Percentiles rank a stretch among this genome's conserved stretches.
Evolutionary conservation across 2,797 vertebrate species (phyloP).

Genomic region (Danio kyathit): DNA sequence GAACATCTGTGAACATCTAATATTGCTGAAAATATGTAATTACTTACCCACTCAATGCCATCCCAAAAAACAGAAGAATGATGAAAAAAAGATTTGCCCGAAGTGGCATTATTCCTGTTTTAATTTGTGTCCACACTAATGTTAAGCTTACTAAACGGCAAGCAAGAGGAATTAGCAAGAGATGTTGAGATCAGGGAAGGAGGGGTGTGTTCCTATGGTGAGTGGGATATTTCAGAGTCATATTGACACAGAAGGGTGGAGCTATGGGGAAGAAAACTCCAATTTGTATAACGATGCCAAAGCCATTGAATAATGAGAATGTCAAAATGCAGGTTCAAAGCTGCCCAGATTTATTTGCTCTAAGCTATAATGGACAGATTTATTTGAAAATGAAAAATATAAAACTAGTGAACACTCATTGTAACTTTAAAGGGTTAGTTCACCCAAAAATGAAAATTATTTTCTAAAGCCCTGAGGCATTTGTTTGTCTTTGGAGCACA

Average conservation of each 20-base stretch:
- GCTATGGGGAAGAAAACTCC: background rate
- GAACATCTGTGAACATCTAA: too few relatives aligned
- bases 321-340: too few relatives aligned
- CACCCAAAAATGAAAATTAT: too few relatives aligned
- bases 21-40: background rate
- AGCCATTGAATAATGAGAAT: background rate
- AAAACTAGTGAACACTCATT: too few relatives aligned
- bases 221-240: background rate
- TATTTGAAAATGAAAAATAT: too few relatives aligned
- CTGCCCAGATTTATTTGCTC: too few relatives aligned
- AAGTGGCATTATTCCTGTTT: background rate
- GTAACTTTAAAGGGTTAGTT: too few relatives aligned
- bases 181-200: background rate
- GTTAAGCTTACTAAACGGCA: background rate
- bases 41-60: background rate
- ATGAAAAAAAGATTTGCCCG: background rate
- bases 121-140: background rate
- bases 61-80: background rate
- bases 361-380: too few relatives aligned
- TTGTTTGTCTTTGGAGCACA: too few relatives aligned
- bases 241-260: background rate
- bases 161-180: background rate
- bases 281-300: background rate
- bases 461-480: too few relatives aligned
- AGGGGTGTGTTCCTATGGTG: background rate